A percentile compares a stretch with the other conserved stretches of the same genome.
phyloP scores from a whole-genome alignment of 2,113 vertebrate genomes.

The Delphinus delphis region DNA sequence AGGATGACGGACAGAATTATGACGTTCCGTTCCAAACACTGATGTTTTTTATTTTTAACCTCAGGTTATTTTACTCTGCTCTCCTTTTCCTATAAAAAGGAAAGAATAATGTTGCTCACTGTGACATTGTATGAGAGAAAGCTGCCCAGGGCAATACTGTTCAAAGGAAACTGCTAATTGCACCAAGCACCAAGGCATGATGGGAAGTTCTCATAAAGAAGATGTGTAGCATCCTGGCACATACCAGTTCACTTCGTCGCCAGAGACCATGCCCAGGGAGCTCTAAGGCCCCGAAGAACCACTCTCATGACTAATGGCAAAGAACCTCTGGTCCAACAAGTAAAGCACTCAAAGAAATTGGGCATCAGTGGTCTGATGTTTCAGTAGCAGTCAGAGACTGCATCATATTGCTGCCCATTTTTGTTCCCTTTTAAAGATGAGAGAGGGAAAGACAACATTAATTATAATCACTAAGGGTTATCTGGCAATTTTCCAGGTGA shows the following conservation, averaged over 20 bases:
- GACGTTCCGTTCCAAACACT: background rate
- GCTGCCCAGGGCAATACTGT: background rate
- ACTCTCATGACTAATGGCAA: background rate
- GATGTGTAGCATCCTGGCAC: background rate
- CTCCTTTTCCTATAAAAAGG: conserved; percentile 1
- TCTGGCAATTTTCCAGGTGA: background rate
- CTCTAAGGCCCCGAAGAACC: background rate
- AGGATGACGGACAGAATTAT: background rate
- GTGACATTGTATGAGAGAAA: background rate
- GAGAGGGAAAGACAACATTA: background rate
- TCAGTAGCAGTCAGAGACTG: background rate
- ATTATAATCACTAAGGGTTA: background rate
- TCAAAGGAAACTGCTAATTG: background rate
- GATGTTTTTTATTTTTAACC: background rate
- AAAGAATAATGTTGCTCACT: background rate
- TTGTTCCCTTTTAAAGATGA: background rate
- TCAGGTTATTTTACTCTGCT: conserved; percentile 27
- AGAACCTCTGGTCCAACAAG: background rate
- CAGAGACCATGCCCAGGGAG: background rate
- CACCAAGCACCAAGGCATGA: background rate
- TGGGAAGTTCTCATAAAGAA: background rate
- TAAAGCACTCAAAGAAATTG: background rate
- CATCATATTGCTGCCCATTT: background rate
- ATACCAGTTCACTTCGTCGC: background rate
- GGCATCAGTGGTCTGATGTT: background rate